Evolutionary conservation across 2,888 invertebrate species (phyloP), one percentile per base, ranked within the genome.

Genomic region (Campopleginae sp.): DNA sequence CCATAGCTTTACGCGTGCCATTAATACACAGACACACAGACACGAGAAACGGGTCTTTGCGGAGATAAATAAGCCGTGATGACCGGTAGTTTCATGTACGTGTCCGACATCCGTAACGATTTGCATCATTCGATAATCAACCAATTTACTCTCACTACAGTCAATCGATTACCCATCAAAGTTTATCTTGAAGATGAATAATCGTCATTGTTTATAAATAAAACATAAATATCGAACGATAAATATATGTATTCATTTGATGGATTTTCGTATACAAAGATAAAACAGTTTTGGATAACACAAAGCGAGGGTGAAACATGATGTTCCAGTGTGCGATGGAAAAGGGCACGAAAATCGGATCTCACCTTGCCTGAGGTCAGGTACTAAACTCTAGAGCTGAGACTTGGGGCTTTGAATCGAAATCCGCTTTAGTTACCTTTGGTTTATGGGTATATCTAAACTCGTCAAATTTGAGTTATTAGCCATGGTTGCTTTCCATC

Each of bases 31-130:
- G 33, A 75, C 63, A 19, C 44, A 63, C 31, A 31, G 19, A 19
- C 46, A 75, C 63, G 31, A 12, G 46, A 7, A 27, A 74, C 63
- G 46, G 14, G n/a, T 46, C 63, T 46, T 63, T 48, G 75, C 31
- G 27, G n/a, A 33, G 46, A 61, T 75, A 63, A 63, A 75, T 63
- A 75, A 75, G 46, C 31, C 23, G n/a, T 63, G 31, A 48, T 23
- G 33, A 46, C 46, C 42, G 46, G 63, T 75, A 33, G 75, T 44
- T 63, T 33, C 19, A 12, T 33, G 46, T 12, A 31, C 63, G 23
- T 27, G 17, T 31, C n/a, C 44, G 44, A 19, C n/a, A 65, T 63
- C 46, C 17, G 27, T 27, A 27, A 3, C 19, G 7, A 74, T 7
- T 12, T 42, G 6, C 33, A 27, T 27, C 14, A 44, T 68, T 68